phyloP scores from a whole-genome alignment of 2,888 invertebrate genomes.

The Brenthis ino region DNA sequence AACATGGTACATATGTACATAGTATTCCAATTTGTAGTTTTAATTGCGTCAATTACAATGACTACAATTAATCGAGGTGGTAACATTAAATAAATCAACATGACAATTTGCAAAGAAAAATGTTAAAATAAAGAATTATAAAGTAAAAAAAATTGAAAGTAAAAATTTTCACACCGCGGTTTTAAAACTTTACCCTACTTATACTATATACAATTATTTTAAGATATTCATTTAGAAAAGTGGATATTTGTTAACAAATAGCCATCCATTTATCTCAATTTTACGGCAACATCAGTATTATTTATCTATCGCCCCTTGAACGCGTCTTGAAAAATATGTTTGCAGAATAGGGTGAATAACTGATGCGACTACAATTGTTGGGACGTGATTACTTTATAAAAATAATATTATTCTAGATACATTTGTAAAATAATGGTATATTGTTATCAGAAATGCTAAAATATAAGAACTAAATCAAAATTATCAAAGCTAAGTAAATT shows the following conservation, averaged over 20 bases:
- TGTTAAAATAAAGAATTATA: no score
- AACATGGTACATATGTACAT: no score
- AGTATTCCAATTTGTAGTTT: no score
- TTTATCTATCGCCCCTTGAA: slow-evolving; percentile 60
- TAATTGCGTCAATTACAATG: no score
- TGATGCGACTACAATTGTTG: slow-evolving; percentile 53
- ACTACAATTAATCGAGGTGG: no score
- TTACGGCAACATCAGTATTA: slow-evolving; percentile 59
- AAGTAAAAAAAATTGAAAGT: no score
- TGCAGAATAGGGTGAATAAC: slow-evolving; percentile 66
- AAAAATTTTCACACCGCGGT: no score
- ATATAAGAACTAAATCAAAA: not conserved
- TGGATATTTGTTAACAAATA: slow-evolving; percentile 15
- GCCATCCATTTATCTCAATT: slow-evolving; percentile 63
- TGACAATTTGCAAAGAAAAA: no score
- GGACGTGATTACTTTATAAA: slow-evolving; percentile 51
- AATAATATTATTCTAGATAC: slow-evolving; percentile 51
- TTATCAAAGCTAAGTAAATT: no score
- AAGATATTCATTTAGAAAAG: not conserved
- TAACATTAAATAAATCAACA: no score
- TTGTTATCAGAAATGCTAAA: not conserved
- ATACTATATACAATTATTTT: not conserved
- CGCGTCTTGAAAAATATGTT: slow-evolving; percentile 57
- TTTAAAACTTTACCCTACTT: no score
- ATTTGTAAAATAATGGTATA: slow-evolving; percentile 28